Percentiles rank a stretch among this genome's conserved stretches.
Conservation (phyloP, 30 jellyfish, hydroid and myxozoan species). For the Cassiopea xamachana region DNA sequence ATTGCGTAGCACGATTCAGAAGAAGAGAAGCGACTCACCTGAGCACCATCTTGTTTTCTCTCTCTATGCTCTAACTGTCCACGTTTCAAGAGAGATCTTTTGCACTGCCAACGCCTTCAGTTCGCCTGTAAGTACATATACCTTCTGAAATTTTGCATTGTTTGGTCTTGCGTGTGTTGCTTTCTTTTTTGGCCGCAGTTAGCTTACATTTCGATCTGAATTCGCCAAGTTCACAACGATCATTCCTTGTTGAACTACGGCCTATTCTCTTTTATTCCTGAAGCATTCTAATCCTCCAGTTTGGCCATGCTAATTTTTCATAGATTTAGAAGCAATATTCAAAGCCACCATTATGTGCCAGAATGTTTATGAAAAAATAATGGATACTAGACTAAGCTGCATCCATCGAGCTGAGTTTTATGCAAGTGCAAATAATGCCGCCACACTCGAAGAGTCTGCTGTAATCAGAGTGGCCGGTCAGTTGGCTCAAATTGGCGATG, state of each 20-base stretch:
- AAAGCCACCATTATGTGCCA: conserved; percentile 31
- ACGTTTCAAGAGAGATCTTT: not conserved
- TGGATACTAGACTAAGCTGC: conserved; percentile 31
- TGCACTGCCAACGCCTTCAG: not conserved
- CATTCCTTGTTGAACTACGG: not conserved
- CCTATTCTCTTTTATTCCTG: not conserved
- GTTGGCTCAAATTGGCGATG: conserved; percentile 72
- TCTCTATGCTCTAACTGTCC: conserved; percentile 14
- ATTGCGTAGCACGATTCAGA: conserved; percentile 79
- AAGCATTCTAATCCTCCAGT: not conserved
- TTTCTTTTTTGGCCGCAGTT: not conserved
- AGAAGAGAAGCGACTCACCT: conserved; percentile 53
- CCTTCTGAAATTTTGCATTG: not conserved
- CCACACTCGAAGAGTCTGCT: conserved; percentile 29
- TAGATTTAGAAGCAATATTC: not conserved
- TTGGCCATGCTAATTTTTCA: not conserved
- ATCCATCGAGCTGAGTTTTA: conserved; percentile 37
- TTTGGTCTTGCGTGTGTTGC: not conserved
- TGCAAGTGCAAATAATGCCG: conserved; percentile 14
- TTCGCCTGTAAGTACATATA: not conserved
- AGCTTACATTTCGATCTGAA: not conserved
- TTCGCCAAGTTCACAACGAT: not conserved
- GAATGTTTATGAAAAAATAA: conserved; percentile 12
- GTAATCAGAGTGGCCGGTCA: conserved; percentile 52
- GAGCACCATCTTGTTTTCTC: conserved; percentile 48